phyloP scores from a whole-genome alignment of 2,113 vertebrate genomes.

The Xiphophorus couchianus region DNA sequence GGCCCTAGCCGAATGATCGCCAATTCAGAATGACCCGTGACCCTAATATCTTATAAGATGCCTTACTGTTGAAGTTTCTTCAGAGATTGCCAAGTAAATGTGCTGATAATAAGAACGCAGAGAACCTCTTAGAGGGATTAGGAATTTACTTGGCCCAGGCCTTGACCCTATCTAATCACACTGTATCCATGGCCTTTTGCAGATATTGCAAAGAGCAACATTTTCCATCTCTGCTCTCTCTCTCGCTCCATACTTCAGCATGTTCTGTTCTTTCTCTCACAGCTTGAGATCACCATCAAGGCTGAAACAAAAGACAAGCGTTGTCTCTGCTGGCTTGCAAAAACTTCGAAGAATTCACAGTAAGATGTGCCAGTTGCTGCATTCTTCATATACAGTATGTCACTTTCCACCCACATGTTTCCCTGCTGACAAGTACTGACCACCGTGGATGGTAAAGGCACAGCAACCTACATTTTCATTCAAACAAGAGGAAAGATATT shows the following conservation, averaged over 20 bases:
- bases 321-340: constrained; percentile 56
- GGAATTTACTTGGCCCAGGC: constrained; percentile 33
- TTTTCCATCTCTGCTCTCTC: constrained; percentile 12
- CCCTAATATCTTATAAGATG: constrained; percentile 49
- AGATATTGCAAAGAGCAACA: constrained; percentile 15
- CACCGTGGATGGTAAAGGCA: constrained; percentile 29
- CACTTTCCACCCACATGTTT: constrained; percentile 60
- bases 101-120: constrained; percentile 47
- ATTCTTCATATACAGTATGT: constrained; percentile 70
- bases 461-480: background rate
- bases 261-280: constrained; percentile 4
- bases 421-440: constrained; percentile 13
- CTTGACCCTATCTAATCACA: constrained; percentile 36
- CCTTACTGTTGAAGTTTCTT: constrained; percentile 38
- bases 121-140: constrained; percentile 68
- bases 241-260: constrained; percentile 1
- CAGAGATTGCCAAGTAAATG: constrained; percentile 29
- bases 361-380: constrained; percentile 58
- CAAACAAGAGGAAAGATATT: constrained; percentile 11
- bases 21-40: constrained; percentile 38
- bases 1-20: constrained; percentile 44
- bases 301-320: constrained; percentile 55
- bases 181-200: constrained; percentile 17
- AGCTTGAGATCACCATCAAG: constrained; percentile 17
- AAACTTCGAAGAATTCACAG: constrained; percentile 64